Evolutionary conservation across 2,797 vertebrate genomes (phyloP).

Genomic region (Molossus molossus): DNA sequence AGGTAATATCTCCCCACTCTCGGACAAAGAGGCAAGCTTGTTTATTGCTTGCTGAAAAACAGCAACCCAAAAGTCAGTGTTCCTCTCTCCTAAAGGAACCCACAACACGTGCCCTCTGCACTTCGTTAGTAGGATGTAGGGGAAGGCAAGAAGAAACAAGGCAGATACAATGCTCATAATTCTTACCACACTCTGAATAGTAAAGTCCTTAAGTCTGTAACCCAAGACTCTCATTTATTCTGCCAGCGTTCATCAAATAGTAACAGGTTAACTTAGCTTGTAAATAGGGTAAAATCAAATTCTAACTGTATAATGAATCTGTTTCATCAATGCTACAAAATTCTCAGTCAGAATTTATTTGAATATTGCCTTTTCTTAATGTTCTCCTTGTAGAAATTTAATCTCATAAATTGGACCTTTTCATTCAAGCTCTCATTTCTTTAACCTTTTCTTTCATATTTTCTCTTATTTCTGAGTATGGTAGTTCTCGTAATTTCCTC

Average conservation of each 20-base stretch:
- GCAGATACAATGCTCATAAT: not conserved
- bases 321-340: conserved; percentile 17
- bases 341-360: not conserved
- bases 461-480: conserved; percentile 7
- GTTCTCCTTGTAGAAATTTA: not conserved
- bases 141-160: not conserved
- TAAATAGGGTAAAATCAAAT: conserved; percentile 10
- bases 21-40: not conserved
- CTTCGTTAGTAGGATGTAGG: not conserved
- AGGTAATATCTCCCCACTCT: not conserved
- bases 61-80: not conserved
- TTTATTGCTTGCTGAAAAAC: conserved; percentile 13
- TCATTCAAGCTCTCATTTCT: conserved; percentile 13
- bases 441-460: not conserved
- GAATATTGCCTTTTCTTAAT: conserved; percentile 15
- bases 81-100: not conserved
- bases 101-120: not conserved
- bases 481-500: conserved; percentile 5
- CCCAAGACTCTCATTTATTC: conserved; percentile 7
- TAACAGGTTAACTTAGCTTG: not conserved
- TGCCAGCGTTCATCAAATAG: not conserved
- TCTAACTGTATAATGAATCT: not conserved
- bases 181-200: not conserved
- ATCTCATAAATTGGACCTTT: not conserved
- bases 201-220: not conserved